These are phyloP conservation scores for Strigamia crassipes DNA, from an alignment of 2,888 invertebrate species.

Conservation along the genomic window DNA sequence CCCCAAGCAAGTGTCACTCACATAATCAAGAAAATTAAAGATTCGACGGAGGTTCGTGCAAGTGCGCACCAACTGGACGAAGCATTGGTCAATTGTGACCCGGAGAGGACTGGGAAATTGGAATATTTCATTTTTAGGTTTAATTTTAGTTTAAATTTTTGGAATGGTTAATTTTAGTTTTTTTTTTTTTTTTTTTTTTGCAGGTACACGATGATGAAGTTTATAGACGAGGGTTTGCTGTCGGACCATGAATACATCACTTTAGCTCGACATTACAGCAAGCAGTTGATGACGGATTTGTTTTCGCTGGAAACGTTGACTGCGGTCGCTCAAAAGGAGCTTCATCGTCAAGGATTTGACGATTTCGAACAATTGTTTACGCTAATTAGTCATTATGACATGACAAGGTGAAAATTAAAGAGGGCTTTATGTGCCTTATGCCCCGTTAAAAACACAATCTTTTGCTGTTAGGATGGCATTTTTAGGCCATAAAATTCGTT, in stretches of 20 bases:
- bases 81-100: background rate
- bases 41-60: background rate
- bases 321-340: background rate
- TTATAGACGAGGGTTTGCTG: background rate
- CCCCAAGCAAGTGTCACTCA: background rate
- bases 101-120: background rate
- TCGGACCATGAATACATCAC: constrained; percentile 23
- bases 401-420: background rate
- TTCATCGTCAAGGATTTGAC: background rate
- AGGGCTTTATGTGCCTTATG: too few species aligned
- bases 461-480: too few species aligned
- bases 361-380: background rate
- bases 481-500: too few species aligned
- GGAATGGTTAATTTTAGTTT: too few species aligned
- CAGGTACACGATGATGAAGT: background rate
- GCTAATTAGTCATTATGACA: constrained; percentile 29
- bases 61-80: background rate
- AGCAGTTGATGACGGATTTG: background rate
- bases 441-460: too few species aligned
- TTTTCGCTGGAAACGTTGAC: background rate
- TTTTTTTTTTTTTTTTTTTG: too few species aligned
- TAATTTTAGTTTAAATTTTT: too few species aligned
- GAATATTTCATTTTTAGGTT: background rate
- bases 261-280: constrained; percentile 19
- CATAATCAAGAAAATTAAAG: background rate